These are phyloP conservation scores for Aphelocoma californica DNA, from an alignment of 2,797 vertebrate genomes.

Conservation along the genomic window DNA sequence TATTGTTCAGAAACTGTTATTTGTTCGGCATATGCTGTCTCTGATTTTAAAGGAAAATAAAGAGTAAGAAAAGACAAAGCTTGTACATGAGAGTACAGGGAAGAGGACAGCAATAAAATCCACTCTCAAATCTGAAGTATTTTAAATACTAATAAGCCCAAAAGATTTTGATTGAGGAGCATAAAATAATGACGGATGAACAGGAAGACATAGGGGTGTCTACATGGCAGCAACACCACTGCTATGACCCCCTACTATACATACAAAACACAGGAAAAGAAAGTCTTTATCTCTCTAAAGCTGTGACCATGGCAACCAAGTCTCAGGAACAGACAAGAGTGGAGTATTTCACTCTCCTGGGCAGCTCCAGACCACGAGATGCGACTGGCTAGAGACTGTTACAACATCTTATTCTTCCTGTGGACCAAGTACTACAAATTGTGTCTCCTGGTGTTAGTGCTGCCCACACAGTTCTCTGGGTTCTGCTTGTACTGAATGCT, in stretches of 20 bases:
- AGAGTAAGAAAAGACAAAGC: neutral
- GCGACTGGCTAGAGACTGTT: neutral
- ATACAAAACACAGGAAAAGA: constrained; percentile 21
- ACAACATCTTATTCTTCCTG: constrained; percentile 23
- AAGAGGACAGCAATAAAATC: neutral
- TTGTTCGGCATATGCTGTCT: neutral
- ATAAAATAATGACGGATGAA: neutral
- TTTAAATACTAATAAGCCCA: neutral
- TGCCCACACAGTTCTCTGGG: neutral
- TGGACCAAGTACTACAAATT: constrained; percentile 43
- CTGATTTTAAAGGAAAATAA: neutral
- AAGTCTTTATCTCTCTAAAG: constrained; percentile 49
- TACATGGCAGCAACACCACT: neutral
- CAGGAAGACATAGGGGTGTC: neutral
- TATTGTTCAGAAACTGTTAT: neutral
- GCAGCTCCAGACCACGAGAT: constrained; percentile 40
- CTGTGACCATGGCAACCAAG: constrained; percentile 66
- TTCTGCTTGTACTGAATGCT: neutral
- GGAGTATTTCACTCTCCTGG: constrained; percentile 42
- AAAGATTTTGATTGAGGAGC: neutral
- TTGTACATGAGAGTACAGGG: neutral
- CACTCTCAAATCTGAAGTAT: neutral
- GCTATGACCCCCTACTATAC: neutral
- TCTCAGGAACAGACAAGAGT: constrained; percentile 23
- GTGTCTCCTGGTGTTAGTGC: neutral